Conservation (phyloP, 2,113 vertebrate species). For the Burhinus bistriatus region DNA sequence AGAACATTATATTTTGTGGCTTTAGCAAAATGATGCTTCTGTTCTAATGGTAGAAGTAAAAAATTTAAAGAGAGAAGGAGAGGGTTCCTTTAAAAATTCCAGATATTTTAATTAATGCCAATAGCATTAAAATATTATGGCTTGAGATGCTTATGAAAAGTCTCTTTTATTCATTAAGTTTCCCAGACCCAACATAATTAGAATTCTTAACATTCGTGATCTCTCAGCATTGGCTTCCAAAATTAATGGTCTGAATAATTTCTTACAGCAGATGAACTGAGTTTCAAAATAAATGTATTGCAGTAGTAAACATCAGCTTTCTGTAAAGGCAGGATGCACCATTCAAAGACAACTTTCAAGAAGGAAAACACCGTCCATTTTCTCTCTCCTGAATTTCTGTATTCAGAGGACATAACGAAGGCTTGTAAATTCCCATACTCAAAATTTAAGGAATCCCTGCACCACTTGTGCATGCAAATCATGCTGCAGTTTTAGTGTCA, state of each 20-base stretch:
- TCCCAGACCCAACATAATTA: slow-evolving; percentile 60
- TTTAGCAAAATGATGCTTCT: slow-evolving; percentile 16
- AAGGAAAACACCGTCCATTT: slow-evolving; percentile 15
- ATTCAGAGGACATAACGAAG: background rate
- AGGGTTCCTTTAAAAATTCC: slow-evolving; percentile 44
- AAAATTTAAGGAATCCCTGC: background rate
- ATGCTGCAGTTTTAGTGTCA: background rate
- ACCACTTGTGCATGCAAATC: background rate
- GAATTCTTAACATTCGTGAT: slow-evolving; percentile 67
- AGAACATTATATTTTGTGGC: background rate
- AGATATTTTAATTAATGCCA: slow-evolving; percentile 67
- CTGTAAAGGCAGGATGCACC: background rate
- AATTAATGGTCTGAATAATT: slow-evolving; percentile 70
- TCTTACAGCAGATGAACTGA: slow-evolving; percentile 47
- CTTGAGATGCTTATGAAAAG: slow-evolving; percentile 62
- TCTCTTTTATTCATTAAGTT: slow-evolving; percentile 66
- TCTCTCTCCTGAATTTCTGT: background rate
- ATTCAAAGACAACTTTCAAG: background rate
- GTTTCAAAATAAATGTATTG: slow-evolving; percentile 28
- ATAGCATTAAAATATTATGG: slow-evolving; percentile 62
- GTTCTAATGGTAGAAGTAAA: slow-evolving; percentile 4
- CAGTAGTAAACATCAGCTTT: slow-evolving; percentile 42
- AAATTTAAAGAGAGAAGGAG: background rate
- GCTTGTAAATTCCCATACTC: background rate
- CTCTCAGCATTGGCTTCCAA: slow-evolving; percentile 56